Base-by-base conservation (phyloP, 92 coral and sea anemone species). In the Porites rus region DNA sequence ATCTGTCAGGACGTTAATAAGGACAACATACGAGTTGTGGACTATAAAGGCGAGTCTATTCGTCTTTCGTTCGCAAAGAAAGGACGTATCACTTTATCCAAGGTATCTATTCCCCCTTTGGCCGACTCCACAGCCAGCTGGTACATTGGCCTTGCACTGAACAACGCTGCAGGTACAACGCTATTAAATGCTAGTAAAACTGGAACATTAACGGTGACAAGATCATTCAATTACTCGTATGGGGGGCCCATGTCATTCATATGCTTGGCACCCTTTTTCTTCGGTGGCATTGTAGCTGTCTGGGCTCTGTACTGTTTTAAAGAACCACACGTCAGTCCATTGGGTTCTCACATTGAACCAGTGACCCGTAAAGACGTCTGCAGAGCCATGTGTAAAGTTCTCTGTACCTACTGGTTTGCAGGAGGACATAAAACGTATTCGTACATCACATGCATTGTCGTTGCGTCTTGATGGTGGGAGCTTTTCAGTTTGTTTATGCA, bases 401-500 rank as follows among this genome's bases (percentile, higher is more conserved):
- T 94, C 22, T 59, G 65, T 38, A 79, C 77, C 6, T 82, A 90
- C 59, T 94, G 95, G 94, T 75, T 91, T 6, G 85, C 90, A 12
- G 56, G 85, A 16, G 92, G 93, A 10, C 85, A 87, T 51, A 90
- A 88, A 28, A 86, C 93, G 0, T 94, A 88, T 72, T 92, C 98
- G 21, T 94, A 94, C 75, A 88, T 87, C 19, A 92, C 98, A 7
- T 79, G 84, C 53, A 95, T 96, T 63, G 98, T 96, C 5, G 98
- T 7, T 92, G 87, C 70, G 95, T 93, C 31, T 92, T 96, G 14
- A 28, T 96, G 72, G 89, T 95, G 69, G 98, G 98, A 12, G 96
- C 96, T 12, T 89, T 89, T 53, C 98, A 96, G 88, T 96, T 92
- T 69, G 98, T 96, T 63, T 93, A 88, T 72, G 95, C 84, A 56